Conservation (phyloP, 2,113 vertebrate species). For the Sylvilagus bachmani region DNA sequence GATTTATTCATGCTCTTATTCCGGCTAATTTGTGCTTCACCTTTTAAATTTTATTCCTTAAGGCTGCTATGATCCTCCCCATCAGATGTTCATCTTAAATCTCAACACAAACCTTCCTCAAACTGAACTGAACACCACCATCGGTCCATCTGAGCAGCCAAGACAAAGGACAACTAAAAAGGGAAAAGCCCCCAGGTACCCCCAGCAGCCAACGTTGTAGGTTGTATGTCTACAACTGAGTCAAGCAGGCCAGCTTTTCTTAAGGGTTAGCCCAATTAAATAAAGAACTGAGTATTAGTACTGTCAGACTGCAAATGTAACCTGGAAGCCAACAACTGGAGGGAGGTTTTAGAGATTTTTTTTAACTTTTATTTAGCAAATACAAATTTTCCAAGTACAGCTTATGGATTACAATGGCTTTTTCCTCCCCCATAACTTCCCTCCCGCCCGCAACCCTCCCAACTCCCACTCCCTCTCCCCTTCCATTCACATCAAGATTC, state of each 20-base stretch:
- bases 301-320: constrained; percentile 42
- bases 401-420: too few species aligned
- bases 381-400: too few species aligned
- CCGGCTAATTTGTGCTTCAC: constrained; percentile 17
- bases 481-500: too few species aligned
- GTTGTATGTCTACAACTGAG: constrained; percentile 20
- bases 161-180: constrained; percentile 45
- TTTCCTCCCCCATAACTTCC: too few species aligned
- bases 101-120: constrained; percentile 17
- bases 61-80: background rate
- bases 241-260: constrained; percentile 32
- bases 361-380: too few species aligned
- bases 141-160: constrained; percentile 43
- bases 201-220: background rate
- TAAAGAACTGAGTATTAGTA: background rate
- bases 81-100: constrained; percentile 15
- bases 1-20: constrained; percentile 51
- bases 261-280: constrained; percentile 73
- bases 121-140: constrained; percentile 42
- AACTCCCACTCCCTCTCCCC: too few species aligned
- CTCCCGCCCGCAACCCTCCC: too few species aligned
- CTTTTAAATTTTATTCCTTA: constrained; percentile 55
- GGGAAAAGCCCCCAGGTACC: background rate
- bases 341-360: background rate
- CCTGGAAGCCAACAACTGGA: background rate